Conservation (phyloP, 2,888 invertebrate genomes). For the Hemaris fuciformis region DNA sequence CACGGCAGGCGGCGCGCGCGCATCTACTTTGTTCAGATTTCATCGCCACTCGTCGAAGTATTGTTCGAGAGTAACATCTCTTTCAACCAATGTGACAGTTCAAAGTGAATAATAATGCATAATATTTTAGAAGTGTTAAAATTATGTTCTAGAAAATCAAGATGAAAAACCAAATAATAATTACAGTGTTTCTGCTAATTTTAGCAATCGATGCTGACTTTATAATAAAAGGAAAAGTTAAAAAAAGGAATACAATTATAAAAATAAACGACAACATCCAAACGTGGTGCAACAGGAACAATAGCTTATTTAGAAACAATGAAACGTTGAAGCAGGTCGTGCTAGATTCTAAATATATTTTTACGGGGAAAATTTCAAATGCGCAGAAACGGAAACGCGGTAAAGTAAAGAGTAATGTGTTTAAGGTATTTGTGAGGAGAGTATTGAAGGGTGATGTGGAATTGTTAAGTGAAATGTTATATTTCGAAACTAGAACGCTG, state of each 20-base stretch:
- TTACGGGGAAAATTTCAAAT: conserved; percentile 76
- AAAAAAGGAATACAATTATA: conserved; percentile 72
- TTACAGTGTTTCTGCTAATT: conserved; percentile 47
- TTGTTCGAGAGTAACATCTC: conserved; percentile 6
- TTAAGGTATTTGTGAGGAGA: conserved; percentile 72
- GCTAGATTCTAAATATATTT: conserved; percentile 69
- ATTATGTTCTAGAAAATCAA: conserved; percentile 37
- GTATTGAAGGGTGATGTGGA: conserved; percentile 72
- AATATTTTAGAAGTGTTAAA: conserved; percentile 21
- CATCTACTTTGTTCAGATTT: conserved; percentile 32
- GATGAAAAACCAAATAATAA: conserved; percentile 50
- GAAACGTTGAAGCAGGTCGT: conserved; percentile 64
- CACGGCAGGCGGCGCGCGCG: conserved; percentile 72
- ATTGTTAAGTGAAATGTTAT: conserved; percentile 68
- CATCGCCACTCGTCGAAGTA: neutral
- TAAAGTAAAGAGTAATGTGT: conserved; percentile 58
- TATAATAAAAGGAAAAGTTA: conserved; percentile 67
- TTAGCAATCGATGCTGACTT: conserved; percentile 55
- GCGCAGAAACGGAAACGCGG: conserved; percentile 57
- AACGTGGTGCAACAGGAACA: conserved; percentile 61
- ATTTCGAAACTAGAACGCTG: conserved; percentile 66
- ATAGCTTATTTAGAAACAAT: conserved; percentile 69
- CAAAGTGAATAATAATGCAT: conserved; percentile 20
- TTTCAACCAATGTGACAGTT: neutral
- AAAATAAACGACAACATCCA: conserved; percentile 61